Evolutionary conservation across 1,140 invertebrate genomes (phyloP), one percentile per base, ranked within the genome.

Genomic region (Homarus americanus): DNA sequence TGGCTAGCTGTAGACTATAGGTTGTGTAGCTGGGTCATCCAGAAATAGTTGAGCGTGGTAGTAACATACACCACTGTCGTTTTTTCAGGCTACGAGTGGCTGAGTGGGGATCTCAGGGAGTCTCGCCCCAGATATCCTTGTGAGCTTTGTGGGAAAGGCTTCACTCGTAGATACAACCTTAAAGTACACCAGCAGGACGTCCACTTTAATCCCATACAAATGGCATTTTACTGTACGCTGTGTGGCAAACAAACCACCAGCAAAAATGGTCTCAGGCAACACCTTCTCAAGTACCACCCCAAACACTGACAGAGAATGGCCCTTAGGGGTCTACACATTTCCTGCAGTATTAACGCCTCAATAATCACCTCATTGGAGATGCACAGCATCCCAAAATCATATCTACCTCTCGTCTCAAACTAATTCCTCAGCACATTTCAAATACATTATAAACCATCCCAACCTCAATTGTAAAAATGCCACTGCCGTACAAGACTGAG

Each of bases 401-500:
- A 89, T 89, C 87, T 89, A 89, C 87, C 87, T 89, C 87, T 89
- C 78, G 58, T 89, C 80, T 73, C 58, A 87, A 63, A 78, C 63
- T 63, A 87, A 87, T 78, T 87, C 85, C 85, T 87, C 85, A 87
- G 85, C 85, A 87, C 53, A 79, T 87, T 75, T 87, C 63, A 73
- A 63, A 66, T 87, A 36, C 36, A 87, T 87, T 66, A 87, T 49
- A 84, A 73, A 73, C 69, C 82, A 72, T 69, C 58, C 82, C 28
- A 66, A 84, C 82, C 82, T 82, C 79, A 82, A 82, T 58, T 69
- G 63, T 82, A 82, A 82, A 63, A 63, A 63, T 84, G 82, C 69
- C 88, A 91, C 88, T 91, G 88, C 88, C 88, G 88, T 91, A 91
- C 88, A 91, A 84, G 88, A 91, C 49, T 91, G 88, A 91, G 88